phyloP scores from a whole-genome alignment of 2,797 vertebrate species.

The Pipistrellus kuhlii region DNA sequence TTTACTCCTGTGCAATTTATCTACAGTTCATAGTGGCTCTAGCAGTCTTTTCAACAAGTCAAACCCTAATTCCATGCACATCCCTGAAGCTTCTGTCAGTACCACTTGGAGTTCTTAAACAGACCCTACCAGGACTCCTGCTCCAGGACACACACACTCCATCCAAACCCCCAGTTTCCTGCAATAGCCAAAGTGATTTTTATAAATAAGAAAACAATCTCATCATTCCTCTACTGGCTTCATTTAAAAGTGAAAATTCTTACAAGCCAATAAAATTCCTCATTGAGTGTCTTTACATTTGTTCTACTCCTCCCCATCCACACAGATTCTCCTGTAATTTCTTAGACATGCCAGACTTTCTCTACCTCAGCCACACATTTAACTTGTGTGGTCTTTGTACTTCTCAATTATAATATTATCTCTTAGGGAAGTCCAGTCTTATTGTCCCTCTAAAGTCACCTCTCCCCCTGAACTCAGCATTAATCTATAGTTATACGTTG shows the following conservation, averaged over 20 bases:
- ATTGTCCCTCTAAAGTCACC: accelerated
- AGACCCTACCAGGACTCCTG: not conserved
- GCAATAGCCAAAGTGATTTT: not conserved
- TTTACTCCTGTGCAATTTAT: not conserved
- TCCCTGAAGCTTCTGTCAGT: not conserved
- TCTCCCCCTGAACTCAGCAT: not conserved
- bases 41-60: not conserved
- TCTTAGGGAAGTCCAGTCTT: not conserved
- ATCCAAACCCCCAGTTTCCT: not conserved
- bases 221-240: not conserved
- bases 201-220: not conserved
- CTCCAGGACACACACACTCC: not conserved
- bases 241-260: not conserved
- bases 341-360: not conserved
- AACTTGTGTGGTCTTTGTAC: not conserved
- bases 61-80: not conserved
- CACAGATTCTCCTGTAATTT: not conserved
- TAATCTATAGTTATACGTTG: not conserved
- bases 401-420: not conserved
- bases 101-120: not conserved
- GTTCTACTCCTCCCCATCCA: not conserved
- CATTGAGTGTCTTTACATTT: not conserved
- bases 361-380: no score
- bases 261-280: not conserved
- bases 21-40: not conserved